Base-by-base conservation (phyloP, 2,113 vertebrate genomes). In the Syngnathoides biaculeatus region DNA sequence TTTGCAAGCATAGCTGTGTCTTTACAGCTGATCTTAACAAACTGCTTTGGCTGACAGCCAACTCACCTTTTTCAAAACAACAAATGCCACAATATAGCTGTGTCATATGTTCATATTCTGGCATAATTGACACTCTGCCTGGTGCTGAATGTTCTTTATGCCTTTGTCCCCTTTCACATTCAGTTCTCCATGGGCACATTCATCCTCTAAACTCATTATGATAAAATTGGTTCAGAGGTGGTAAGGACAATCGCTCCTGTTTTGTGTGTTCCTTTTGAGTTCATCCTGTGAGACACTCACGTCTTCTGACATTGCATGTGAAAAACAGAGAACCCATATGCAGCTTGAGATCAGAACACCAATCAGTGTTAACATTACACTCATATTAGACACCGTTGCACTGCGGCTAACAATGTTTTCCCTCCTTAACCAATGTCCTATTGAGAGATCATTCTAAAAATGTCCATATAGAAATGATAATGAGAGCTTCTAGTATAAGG, bases 171-270 rank as follows among this genome's bases (percentile, higher is more conserved):
- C 88, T 93, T 87, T 89, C 86, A 92, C 82, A 91, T 93, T 94
- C 88, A 94, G 93, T 95, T 94, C 91, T 89, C 89, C 86, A 87
- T 87, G 82, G 91, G 91, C 87, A 89, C 93, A 90, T 84, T 93
- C 92, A 89, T 94, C 93, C 90, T 89, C 93, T 95, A 95, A 94
- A 94, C 91, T 88, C 91, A 71, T 95, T 93, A 90, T 94, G 84
- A 84, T 94, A 92, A 94, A 91, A 94, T 89, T 94, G 92, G 91
- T 94, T 91, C 92, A 92, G 92, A 92, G 93, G 91, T 96, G 92
- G 93, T 95, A 94, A 95, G 93, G 90, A 94, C 79, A 80, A 89
- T 42, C 59, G n/a, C 80, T 86, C 86, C 74, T 83, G 65, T 88
- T 47, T 78, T 89, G 74, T 86, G 78, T 83, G 82, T 83, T 83